Percentiles rank a stretch among this genome's conserved stretches.
Conservation (phyloP, 2,113 vertebrate species). For the Corythornis madagascariensis region DNA sequence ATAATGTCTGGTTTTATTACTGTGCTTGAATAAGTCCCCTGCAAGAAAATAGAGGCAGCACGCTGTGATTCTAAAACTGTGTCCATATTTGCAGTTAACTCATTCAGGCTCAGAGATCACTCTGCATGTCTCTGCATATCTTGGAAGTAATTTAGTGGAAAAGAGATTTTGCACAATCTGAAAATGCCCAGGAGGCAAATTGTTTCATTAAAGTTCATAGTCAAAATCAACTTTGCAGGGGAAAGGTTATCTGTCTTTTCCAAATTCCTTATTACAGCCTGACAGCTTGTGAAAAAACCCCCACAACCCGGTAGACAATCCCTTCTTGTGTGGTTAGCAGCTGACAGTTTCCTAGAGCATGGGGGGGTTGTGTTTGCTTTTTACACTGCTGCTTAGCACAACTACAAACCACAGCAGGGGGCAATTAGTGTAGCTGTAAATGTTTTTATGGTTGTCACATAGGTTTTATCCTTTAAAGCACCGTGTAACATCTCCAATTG, state of each 20-base stretch:
- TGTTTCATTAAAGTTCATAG: constrained; percentile 48
- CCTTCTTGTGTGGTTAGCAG: not conserved
- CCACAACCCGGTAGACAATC: not conserved
- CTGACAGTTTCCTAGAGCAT: not conserved
- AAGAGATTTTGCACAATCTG: constrained; percentile 1
- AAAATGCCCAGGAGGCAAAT: constrained; percentile 54
- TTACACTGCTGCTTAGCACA: constrained; percentile 17
- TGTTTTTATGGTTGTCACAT: not conserved
- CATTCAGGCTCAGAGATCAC: constrained; percentile 5
- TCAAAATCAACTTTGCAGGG: constrained; percentile 46
- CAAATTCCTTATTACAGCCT: constrained; percentile 19
- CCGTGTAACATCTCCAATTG: not conserved
- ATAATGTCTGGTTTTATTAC: not conserved
- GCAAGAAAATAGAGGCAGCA: constrained; percentile 8
- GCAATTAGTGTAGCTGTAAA: constrained; percentile 35
- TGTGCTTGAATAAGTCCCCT: not conserved
- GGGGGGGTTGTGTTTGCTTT: not conserved
- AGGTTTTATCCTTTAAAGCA: constrained; percentile 16
- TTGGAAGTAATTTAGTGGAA: not conserved
- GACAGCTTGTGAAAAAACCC: not conserved
- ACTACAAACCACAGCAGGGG: constrained; percentile 25
- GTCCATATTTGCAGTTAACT: constrained; percentile 7
- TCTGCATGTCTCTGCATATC: not conserved
- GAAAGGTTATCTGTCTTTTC: constrained; percentile 45
- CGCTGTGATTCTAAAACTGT: constrained; percentile 11